Base-by-base conservation (phyloP, 2,113 vertebrate species). In the Reinhardtius hippoglossoides region DNA sequence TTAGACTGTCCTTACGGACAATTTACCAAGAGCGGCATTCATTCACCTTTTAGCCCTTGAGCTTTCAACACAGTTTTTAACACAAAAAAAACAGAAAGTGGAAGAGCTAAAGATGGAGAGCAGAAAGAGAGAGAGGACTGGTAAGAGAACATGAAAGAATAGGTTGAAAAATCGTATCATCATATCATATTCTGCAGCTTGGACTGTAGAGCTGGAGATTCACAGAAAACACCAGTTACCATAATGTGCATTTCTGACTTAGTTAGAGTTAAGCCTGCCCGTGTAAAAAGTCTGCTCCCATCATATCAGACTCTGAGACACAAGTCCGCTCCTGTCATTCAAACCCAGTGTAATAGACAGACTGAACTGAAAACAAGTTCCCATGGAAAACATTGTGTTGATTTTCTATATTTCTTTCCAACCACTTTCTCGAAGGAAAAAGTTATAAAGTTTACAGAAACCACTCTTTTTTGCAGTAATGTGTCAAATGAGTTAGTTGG, bases 1-100 rank as follows among this genome's bases (percentile, higher is more conserved):
- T 81, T 52, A 0, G 59, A 55, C 59, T 64, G 89, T 90, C 90
- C 88, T 92, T 93, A 87, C 44, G 54, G 87, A 73, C 82, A 88
- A 88, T 92, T 92, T 89, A 86, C 67, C 62, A 76, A 78, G 75
- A 89, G 67, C 82, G 79, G 66, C 71, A 85, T 88, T 67, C 63
- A 44, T 84, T 85, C 84, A 88, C 78, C 78, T 89, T 74, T 80
- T 78, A 89, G 68, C 68, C 74, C 80, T 76, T 48, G 1, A 81
- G 87, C 76, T 67, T 85, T 84, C 78, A 81, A 67, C 80, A 87
- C 65, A 74, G 71, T 85, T 89, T 89, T 86, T 57, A 76, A 81
- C 74, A 90, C 59, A 84, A 57, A 84, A 84, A 83, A 37, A 44
- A 85, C 58, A 21, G 70, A 75, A 86, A 67, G 81, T 61, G 6